phyloP scores from a whole-genome alignment of 2,113 vertebrate species.

The Isurus oxyrinchus region DNA sequence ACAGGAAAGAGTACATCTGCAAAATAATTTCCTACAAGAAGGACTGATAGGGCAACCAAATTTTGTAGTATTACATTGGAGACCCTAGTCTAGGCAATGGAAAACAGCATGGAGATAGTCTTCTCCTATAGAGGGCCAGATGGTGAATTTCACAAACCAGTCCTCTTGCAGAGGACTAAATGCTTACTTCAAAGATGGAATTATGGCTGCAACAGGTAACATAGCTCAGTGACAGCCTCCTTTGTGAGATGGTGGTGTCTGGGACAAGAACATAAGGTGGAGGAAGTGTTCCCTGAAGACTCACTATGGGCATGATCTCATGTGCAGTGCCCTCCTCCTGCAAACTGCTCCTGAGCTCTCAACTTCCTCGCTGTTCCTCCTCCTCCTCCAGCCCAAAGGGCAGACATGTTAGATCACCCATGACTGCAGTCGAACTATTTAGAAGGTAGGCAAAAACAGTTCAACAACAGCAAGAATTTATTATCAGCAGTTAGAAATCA shows the following conservation, averaged over 20 bases:
- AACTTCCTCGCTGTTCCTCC: not conserved
- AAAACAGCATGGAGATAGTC: not conserved
- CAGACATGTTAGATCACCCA: not conserved
- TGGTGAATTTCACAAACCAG: too few relatives aligned
- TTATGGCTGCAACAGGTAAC: not conserved
- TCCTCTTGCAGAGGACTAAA: not conserved
- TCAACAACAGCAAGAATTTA: not conserved
- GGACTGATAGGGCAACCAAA: not conserved
- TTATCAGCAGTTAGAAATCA: not conserved
- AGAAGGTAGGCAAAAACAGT: not conserved
- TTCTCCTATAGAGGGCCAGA: not conserved
- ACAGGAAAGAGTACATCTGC: not conserved
- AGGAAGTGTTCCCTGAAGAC: not conserved
- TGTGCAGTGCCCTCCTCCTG: not conserved
- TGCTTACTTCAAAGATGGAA: too few relatives aligned
- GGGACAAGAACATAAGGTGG: not conserved
- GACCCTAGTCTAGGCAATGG: not conserved
- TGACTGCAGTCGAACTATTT: not conserved
- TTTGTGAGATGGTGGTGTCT: not conserved
- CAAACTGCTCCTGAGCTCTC: not conserved
- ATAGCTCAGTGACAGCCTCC: not conserved
- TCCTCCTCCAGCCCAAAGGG: not conserved
- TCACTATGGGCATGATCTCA: not conserved
- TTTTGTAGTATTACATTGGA: not conserved
- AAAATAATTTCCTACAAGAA: not conserved